phyloP scores from a whole-genome alignment of 2,113 vertebrate genomes.

The Recurvirostra avosetta region DNA sequence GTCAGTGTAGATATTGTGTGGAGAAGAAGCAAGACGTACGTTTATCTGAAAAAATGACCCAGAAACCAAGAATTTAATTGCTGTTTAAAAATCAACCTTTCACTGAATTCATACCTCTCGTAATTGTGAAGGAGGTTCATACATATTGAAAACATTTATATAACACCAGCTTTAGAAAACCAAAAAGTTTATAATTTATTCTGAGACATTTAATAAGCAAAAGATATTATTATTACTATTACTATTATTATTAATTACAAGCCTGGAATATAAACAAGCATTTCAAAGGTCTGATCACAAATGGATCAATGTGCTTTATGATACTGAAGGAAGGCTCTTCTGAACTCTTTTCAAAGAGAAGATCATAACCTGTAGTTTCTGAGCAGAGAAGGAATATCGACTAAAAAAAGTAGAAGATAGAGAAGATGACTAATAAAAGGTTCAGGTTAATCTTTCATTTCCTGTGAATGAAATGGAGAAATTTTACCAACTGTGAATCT shows the following conservation, averaged over 20 bases:
- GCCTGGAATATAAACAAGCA: not conserved
- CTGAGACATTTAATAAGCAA: not conserved
- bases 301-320: not conserved
- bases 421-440: not conserved
- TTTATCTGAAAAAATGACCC: not conserved
- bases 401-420: not conserved
- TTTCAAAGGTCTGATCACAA: not conserved
- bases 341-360: not conserved
- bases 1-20: not conserved
- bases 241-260: not conserved
- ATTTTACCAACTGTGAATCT: not conserved
- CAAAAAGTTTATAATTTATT: not conserved
- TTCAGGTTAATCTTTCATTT: not conserved
- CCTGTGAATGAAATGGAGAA: not conserved
- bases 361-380: not conserved
- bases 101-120: not conserved
- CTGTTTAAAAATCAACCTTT: not conserved
- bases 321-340: not conserved
- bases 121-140: not conserved
- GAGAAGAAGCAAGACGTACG: not conserved
- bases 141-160: not conserved
- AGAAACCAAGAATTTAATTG: not conserved
- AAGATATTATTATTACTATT: not conserved
- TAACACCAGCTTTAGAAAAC: not conserved
- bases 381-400: not conserved